These are phyloP conservation scores for Drosophila aldrichi DNA, from an alignment of 2,888 invertebrate species.

Conservation along the genomic window DNA sequence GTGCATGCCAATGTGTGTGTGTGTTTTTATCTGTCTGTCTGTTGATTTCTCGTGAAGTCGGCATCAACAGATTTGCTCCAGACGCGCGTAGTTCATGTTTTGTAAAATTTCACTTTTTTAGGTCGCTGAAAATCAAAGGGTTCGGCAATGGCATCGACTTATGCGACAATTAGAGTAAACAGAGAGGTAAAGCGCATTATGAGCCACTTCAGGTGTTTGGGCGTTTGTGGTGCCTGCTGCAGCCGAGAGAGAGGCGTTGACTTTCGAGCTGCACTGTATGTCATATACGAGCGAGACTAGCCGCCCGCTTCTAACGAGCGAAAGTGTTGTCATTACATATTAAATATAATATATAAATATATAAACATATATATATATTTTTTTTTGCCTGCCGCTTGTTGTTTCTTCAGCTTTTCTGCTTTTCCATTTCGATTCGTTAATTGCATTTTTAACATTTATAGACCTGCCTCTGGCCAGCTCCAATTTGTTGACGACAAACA, in stretches of 20 bases:
- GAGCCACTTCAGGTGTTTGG: slow-evolving; percentile 5
- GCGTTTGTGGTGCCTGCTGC: slow-evolving; percentile 49
- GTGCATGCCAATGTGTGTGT: background rate
- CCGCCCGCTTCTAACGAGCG: slow-evolving; percentile 80
- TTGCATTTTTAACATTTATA: slow-evolving; percentile 64
- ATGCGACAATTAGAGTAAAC: slow-evolving; percentile 65
- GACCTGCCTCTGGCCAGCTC: slow-evolving; percentile 70
- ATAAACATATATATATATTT: slow-evolving; percentile 10
- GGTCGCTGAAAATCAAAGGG: slow-evolving; percentile 45
- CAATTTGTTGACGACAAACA: slow-evolving; percentile 77
- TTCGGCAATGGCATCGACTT: slow-evolving; percentile 43
- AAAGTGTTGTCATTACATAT: slow-evolving; percentile 63
- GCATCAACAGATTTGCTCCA: slow-evolving; percentile 3
- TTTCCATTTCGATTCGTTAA: slow-evolving; percentile 62
- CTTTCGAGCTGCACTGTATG: slow-evolving; percentile 48
- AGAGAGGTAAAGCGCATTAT: slow-evolving; percentile 66
- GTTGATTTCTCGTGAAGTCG: background rate
- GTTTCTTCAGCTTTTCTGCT: slow-evolving; percentile 43
- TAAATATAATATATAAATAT: background rate
- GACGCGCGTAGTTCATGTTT: slow-evolving; percentile 11
- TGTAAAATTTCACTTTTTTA: slow-evolving; percentile 59
- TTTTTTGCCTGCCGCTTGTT: slow-evolving; percentile 29
- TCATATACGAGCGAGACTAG: slow-evolving; percentile 26
- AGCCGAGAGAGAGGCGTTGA: slow-evolving; percentile 48
- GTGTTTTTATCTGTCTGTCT: background rate